Evolutionary conservation across 2,888 invertebrate genomes (phyloP).

Genomic region (Drosophila niveifrons): DNA sequence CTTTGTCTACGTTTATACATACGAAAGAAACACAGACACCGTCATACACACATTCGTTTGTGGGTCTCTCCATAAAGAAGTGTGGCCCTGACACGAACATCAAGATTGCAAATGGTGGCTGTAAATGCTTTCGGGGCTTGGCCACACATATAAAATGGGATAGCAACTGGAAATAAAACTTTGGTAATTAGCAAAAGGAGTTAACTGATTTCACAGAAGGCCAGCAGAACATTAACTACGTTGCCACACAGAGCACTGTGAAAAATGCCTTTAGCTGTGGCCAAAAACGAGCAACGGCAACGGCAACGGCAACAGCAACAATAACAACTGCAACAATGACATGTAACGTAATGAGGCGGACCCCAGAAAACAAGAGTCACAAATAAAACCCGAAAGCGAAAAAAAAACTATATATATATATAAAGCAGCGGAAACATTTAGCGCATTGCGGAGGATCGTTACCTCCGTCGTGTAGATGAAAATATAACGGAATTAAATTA

Average conservation of each 20-base stretch:
- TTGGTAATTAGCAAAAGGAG: constrained; percentile 83
- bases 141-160: constrained; percentile 3
- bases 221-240: constrained; percentile 42
- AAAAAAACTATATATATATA: not conserved
- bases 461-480: constrained; percentile 71
- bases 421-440: constrained; percentile 71
- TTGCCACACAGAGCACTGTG: constrained; percentile 3
- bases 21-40: not conserved
- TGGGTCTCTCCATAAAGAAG: constrained; percentile 12
- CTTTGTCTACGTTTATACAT: constrained; percentile 52
- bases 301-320: constrained; percentile 21
- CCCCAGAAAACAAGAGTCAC: constrained; percentile 43
- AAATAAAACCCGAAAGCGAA: constrained; percentile 39
- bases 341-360: constrained; percentile 69
- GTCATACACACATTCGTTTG: constrained; percentile 8
- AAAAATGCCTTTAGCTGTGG: constrained; percentile 34
- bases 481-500: constrained; percentile 84
- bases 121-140: constrained; percentile 34
- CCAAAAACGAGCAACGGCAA: constrained; percentile 23
- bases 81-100: constrained; percentile 71
- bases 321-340: constrained; percentile 45
- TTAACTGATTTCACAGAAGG: constrained; percentile 81
- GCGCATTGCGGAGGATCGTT: constrained; percentile 81
- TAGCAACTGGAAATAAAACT: constrained; percentile 74
- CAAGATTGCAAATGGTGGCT: constrained; percentile 62